Percentiles rank a stretch among this genome's conserved stretches.
These are phyloP conservation scores for Meteorus colon DNA, from an alignment of 2,888 invertebrate species.

Conservation along the genomic window DNA sequence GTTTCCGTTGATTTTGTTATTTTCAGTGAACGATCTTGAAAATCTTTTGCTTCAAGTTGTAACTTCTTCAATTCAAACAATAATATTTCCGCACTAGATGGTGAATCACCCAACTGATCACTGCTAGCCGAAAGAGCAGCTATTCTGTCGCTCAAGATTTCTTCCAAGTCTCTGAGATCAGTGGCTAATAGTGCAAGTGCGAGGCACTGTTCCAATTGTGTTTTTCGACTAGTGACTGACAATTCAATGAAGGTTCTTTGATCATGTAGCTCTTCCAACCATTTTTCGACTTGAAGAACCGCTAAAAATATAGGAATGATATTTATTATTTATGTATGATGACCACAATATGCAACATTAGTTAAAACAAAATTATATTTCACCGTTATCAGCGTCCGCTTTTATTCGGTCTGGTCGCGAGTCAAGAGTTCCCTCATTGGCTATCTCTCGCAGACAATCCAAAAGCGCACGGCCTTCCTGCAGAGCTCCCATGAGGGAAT, in stretches of 20 bases:
- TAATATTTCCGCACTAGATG: constrained; percentile 80
- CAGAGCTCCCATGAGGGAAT: constrained; percentile 85
- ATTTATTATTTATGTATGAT: constrained; percentile 37
- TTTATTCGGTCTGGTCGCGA: constrained; percentile 80
- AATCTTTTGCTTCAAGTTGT: constrained; percentile 81
- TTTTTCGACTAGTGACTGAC: constrained; percentile 81
- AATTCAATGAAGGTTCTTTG: constrained; percentile 82
- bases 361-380: constrained; percentile 9
- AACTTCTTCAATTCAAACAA: constrained; percentile 82
- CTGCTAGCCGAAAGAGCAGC: constrained; percentile 76
- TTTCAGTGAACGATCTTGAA: constrained; percentile 84
- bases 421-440: constrained; percentile 83
- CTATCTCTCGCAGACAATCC: constrained; percentile 83
- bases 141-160: constrained; percentile 76
- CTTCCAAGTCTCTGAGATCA: constrained; percentile 81
- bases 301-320: constrained; percentile 71
- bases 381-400: constrained; percentile 74
- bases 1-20: constrained; percentile 87
- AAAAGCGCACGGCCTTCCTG: constrained; percentile 86
- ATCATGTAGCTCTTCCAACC: constrained; percentile 85
- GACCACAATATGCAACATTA: not conserved
- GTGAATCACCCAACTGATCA: constrained; percentile 83
- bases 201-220: constrained; percentile 85
- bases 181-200: constrained; percentile 83
- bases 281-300: constrained; percentile 82